These are phyloP conservation scores for Neogale vison DNA, from an alignment of 2,113 vertebrate genomes.

Conservation along the genomic window DNA sequence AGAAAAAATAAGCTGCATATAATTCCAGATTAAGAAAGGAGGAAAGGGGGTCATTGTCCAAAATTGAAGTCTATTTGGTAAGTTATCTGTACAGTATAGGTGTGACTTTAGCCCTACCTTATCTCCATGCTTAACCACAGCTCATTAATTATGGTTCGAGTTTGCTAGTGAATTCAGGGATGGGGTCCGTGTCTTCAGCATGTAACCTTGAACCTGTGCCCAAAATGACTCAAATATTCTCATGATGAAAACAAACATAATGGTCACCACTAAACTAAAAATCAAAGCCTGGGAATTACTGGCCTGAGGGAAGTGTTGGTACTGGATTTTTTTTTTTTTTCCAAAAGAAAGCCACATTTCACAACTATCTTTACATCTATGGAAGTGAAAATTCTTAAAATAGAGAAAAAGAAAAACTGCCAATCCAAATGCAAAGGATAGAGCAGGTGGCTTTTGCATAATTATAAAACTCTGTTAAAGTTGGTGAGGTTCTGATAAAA, in stretches of 20 bases:
- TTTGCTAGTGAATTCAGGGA: slow-evolving; percentile 40
- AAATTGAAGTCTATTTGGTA: slow-evolving; percentile 21
- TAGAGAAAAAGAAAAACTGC: neutral
- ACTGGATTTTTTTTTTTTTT: neutral
- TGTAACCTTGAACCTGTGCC: neutral
- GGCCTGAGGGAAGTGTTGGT: neutral
- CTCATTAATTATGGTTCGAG: neutral
- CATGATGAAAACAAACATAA: slow-evolving; percentile 46
- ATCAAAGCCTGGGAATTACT: neutral
- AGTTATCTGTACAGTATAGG: neutral
- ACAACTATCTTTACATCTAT: neutral
- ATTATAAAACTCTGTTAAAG: neutral
- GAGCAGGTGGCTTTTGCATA: neutral
- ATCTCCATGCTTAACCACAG: neutral
- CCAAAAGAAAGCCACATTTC: slow-evolving; percentile 24
- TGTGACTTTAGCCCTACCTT: neutral
- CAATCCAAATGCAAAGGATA: neutral
- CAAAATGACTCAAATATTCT: slow-evolving; percentile 44
- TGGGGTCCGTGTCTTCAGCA: neutral
- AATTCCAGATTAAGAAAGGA: slow-evolving; percentile 26
- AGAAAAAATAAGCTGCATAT: slow-evolving; percentile 6
- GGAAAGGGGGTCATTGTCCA: slow-evolving; percentile 13
- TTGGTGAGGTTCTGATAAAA: neutral
- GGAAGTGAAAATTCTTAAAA: neutral
- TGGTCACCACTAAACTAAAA: slow-evolving; percentile 26